A percentile compares a stretch with the other conserved stretches of the same genome.
Evolutionary conservation across 2,888 invertebrate species (phyloP).

Genomic region (Temnothorax unifasciatus): DNA sequence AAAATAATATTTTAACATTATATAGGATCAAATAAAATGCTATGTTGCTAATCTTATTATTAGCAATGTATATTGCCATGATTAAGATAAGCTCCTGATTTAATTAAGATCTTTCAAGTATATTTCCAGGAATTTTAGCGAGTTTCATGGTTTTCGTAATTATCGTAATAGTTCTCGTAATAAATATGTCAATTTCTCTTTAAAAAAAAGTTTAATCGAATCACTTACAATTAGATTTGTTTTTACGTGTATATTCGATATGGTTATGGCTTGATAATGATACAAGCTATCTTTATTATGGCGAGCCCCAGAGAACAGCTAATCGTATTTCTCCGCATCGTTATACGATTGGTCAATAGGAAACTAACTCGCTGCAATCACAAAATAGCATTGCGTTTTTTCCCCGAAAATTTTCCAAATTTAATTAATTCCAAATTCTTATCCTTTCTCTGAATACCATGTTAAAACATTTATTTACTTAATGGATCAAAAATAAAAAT

Average conservation of each 20-base stretch:
- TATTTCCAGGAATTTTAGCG: not conserved
- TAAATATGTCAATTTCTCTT: slow-evolving; percentile 20
- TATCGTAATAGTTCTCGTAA: not conserved
- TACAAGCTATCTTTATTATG: slow-evolving; percentile 27
- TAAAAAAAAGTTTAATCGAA: not conserved
- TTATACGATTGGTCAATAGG: slow-evolving; percentile 2
- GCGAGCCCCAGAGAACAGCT: not conserved
- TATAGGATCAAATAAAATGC: not conserved
- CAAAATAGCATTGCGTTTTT: not conserved
- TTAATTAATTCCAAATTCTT: not conserved
- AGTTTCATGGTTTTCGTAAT: not conserved
- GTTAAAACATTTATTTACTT: not conserved
- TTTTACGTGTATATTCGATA: not conserved
- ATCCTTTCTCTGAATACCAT: not conserved
- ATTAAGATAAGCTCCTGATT: slow-evolving; percentile 15
- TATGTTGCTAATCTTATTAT: slow-evolving; percentile 2
- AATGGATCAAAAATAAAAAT: not conserved
- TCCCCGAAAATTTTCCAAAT: not conserved
- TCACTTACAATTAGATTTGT: not conserved
- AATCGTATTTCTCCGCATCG: slow-evolving; percentile 22
- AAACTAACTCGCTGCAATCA: slow-evolving; percentile 1
- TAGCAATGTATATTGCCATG: not conserved
- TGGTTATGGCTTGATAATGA: slow-evolving; percentile 1
- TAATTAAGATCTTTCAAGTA: slow-evolving; percentile 17
- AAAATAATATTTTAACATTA: not conserved